Evolutionary conservation across 2,888 invertebrate genomes (phyloP).

Genomic region (Drosophila anomelani): DNA sequence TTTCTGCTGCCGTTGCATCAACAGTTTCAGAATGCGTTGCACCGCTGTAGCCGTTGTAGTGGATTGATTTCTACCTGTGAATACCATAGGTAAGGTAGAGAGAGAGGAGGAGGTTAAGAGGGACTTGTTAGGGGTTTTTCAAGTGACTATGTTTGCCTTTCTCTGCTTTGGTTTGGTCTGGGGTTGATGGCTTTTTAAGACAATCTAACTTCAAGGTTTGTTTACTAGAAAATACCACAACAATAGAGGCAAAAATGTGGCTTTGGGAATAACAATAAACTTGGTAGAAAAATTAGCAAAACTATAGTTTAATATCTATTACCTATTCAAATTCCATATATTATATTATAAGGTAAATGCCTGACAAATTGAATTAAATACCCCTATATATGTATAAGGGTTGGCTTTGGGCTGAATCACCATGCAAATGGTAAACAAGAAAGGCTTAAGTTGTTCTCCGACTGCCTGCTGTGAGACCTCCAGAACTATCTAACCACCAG

Average conservation of each 20-base stretch:
- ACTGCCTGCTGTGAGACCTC: slow-evolving; percentile 2
- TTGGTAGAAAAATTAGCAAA: background rate
- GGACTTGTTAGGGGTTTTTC: background rate
- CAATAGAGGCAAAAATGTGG: background rate
- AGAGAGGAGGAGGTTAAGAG: background rate
- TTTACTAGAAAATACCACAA: slow-evolving; percentile 27
- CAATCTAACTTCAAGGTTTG: slow-evolving; percentile 35
- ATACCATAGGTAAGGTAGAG: background rate
- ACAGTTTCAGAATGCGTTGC: slow-evolving; percentile 83
- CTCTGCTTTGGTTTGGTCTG: slow-evolving; percentile 13
- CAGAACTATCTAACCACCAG: background rate
- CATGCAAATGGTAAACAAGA: slow-evolving; percentile 28
- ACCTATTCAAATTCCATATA: background rate
- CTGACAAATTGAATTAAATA: slow-evolving; percentile 66
- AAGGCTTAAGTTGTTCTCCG: slow-evolving; percentile 66
- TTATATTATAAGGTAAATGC: background rate
- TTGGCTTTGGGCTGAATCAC: slow-evolving; percentile 19
- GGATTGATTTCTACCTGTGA: slow-evolving; percentile 58
- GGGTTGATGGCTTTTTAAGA: slow-evolving; percentile 5
- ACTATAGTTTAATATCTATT: background rate
- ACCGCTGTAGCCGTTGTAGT: slow-evolving; percentile 84
- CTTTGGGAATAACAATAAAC: background rate
- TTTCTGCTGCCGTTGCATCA: slow-evolving; percentile 84
- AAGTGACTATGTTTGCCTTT: slow-evolving; percentile 6
- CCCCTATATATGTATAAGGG: background rate